Evolutionary conservation across 2,113 vertebrate species (phyloP), one percentile per base, ranked within the genome.

Genomic region (Menidia beryllina): DNA sequence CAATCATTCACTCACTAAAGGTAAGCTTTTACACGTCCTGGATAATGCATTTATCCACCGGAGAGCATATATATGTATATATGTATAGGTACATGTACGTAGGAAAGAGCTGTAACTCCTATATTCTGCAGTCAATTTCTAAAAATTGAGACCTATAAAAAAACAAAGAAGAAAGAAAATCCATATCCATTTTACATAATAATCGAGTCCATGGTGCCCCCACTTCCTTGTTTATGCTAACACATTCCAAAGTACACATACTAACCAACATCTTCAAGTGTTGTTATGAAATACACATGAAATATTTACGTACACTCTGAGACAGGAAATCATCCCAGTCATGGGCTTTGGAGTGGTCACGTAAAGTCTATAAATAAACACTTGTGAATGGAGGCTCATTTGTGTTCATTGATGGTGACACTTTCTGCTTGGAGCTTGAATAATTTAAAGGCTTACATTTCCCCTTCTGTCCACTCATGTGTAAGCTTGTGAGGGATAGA

Each of bases 381-480:
- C 26, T 49, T 54, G 21, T 72, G 53, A 79, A 77, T 21, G n/a
- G 48, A 75, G 62, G 53, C 23, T 60, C 2, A 9, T 72, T 76
- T 56, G 10, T 26, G 52, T 58, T 74, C 68, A 66, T 50, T 27
- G 43, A 76, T 51, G 53, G 67, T 36, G 65, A 82, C 76, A 76
- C 63, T 78, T 78, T 81, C 39, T 80, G 71, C 69, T 51, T 36
- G 30, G 23, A 55, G 38, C 63, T 54, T 89, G 75, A 86, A 88
- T 86, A 67, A 83, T 89, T 86, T 60, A 81, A 45, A 13, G 73
- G 12, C 43, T 30, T 5, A 24, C 50, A 52, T 64, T 24, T 5
- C 54, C 48, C 47, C 41, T 43, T 47, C 39, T 61, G 68, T 53
- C 66, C 63, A 45, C 19, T 43, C 9, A 54, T 72, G 60, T 53